Base-by-base conservation (phyloP, 2,888 invertebrate species). In the Brachypalpus laphriformis region DNA sequence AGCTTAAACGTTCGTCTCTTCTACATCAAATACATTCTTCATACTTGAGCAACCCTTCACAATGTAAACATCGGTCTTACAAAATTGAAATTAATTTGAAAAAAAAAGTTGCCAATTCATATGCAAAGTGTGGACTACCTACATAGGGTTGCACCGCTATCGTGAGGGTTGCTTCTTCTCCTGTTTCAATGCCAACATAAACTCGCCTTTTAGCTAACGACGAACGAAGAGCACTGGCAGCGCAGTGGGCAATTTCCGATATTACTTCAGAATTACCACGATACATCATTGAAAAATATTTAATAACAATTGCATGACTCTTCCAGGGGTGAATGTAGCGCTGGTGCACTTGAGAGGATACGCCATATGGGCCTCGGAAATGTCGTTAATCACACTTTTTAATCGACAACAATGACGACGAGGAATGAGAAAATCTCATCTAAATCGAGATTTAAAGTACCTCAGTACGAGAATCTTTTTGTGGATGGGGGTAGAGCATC, bases 321-420 rank as follows among this genome's bases (percentile, higher is more conserved):
- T 22, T 5, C 9, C 56, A 22, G 74, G 59, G 75, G 54, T 66
- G 65, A 65, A 54, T 28, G 16, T 8, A 9, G 22, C 9, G 34
- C 56, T 51, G 47, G 47, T 51, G 31, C 47, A 65, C 72, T 77
- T 34, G 61, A 77, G 56, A 61, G 68, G 70, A 61, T 56, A 75
- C 75, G 75, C 85, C 85, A 85, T 85, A 85, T 85, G 81, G 85
- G 85, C 81, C 28, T 66, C 54, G 81, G 45, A 61, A 70, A 81
- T 76, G 85, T 85, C 85, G 81, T 85, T 85, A 85, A 81, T 85
- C 85, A 85, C 85, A 85, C 85, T 85, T 85, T 85, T 76, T 81
- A 85, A 81, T 85, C 81, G 83, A 66, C 68, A 63, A 40, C 51
- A 51, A 68, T 56, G 66, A 42, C 56, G 31, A 28, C 9, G 40